Conservation (phyloP, 2,797 vertebrate genomes). For the Gymnopithys bicolor region DNA sequence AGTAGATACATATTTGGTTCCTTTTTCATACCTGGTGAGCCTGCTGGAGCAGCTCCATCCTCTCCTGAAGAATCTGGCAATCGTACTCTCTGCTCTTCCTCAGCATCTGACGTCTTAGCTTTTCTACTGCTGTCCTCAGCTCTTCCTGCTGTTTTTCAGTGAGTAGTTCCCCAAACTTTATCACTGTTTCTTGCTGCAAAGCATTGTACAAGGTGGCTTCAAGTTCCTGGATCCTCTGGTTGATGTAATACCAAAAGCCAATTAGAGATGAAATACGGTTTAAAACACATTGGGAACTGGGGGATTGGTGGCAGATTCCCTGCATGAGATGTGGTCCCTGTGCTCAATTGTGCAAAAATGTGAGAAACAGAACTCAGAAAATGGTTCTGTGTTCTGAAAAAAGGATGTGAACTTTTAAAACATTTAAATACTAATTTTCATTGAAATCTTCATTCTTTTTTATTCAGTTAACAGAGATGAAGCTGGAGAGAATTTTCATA, state of each 20-base stretch:
- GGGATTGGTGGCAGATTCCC: not conserved
- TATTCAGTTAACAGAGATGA: not conserved
- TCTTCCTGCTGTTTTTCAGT: constrained; percentile 94
- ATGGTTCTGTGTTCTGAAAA: not conserved
- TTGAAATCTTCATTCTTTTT: not conserved
- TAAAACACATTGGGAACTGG: not conserved
- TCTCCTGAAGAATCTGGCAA: constrained; percentile 96
- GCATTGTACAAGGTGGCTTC: constrained; percentile 98
- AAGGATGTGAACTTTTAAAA: not conserved
- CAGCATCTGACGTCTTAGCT: constrained; percentile 95
- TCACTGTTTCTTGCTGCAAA: constrained; percentile 98
- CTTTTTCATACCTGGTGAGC: constrained; percentile 89
- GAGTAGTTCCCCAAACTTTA: constrained; percentile 93
- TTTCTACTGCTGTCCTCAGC: constrained; percentile 93
- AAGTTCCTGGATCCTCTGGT: constrained; percentile 98
- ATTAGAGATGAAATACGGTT: constrained; percentile 34
- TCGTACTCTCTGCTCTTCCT: constrained; percentile 97
- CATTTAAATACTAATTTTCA: not conserved
- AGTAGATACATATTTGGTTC: not conserved
- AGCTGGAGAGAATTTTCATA: not conserved
- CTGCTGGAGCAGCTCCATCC: constrained; percentile 98
- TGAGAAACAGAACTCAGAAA: not conserved
- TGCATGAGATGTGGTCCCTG: not conserved
- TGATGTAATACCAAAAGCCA: constrained; percentile 72
- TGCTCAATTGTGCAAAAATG: not conserved